Evolutionary conservation across 2,113 vertebrate species (phyloP).

Genomic region (Thryonomys swinderianus): DNA sequence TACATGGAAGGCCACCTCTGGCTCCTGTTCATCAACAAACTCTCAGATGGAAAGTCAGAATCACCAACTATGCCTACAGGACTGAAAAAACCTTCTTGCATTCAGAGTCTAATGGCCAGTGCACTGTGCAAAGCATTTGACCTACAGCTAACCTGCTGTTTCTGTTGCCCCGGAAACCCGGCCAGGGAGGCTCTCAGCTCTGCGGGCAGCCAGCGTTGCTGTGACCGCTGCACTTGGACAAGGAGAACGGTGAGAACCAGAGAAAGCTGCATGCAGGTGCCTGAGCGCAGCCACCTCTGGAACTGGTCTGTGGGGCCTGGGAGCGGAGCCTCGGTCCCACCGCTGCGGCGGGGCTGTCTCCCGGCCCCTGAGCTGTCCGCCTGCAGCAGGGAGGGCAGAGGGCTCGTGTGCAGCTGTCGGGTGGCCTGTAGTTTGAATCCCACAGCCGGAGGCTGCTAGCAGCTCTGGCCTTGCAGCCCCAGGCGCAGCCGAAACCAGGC

Average conservation of each 20-base stretch:
- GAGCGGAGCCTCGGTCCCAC: neutral
- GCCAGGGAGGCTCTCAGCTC: neutral
- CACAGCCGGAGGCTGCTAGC: neutral
- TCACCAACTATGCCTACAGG: neutral
- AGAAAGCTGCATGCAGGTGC: accelerated
- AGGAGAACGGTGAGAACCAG: accelerated
- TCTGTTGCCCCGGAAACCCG: neutral
- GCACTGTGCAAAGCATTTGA: neutral
- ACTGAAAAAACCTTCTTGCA: neutral
- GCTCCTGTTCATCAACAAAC: neutral
- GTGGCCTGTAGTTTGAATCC: neutral
- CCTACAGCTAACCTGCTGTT: neutral
- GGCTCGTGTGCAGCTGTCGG: neutral
- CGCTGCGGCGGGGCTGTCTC: neutral
- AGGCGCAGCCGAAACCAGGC: neutral
- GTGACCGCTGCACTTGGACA: accelerated
- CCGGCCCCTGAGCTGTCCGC: neutral
- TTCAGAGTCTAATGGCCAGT: neutral
- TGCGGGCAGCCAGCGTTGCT: accelerated
- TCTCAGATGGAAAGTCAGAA: neutral
- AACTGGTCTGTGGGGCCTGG: neutral
- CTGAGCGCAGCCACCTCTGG: neutral
- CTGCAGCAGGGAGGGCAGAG: accelerated
- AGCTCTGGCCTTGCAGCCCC: too few species aligned
- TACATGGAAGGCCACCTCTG: neutral